phyloP scores from a whole-genome alignment of 1,140 invertebrate species.

The Cardiocondyla obscurior region DNA sequence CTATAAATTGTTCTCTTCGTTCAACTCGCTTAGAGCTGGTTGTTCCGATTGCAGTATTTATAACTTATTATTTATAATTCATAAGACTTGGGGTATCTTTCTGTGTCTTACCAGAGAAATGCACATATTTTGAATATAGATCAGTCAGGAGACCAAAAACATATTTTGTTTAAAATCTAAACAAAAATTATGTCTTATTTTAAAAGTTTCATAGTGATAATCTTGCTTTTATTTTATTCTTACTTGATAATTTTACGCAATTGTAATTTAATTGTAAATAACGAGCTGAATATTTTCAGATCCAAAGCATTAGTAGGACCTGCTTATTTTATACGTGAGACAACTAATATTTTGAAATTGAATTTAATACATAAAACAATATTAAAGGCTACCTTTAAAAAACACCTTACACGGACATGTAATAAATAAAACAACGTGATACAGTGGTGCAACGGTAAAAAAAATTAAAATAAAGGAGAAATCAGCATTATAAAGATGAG shows the following conservation, averaged over 20 bases:
- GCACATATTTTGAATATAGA: no score
- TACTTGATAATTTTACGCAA: not conserved
- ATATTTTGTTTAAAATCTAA: no score
- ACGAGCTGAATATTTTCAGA: constrained; percentile 5
- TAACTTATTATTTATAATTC: no score
- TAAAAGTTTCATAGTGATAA: not conserved
- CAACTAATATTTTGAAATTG: not conserved
- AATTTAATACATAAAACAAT: constrained; percentile 54
- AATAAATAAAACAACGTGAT: constrained; percentile 24
- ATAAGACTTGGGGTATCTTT: no score
- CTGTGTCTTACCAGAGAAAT: no score
- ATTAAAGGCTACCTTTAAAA: constrained; percentile 37
- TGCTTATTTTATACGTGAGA: not conserved
- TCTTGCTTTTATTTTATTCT: not conserved
- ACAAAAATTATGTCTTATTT: no score
- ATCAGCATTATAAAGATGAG: constrained; percentile 23
- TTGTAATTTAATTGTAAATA: not conserved
- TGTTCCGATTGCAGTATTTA: no score
- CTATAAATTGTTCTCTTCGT: no score
- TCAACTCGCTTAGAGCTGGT: no score
- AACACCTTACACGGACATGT: no score
- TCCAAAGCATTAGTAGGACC: not conserved
- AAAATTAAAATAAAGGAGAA: not conserved
- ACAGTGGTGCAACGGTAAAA: constrained; percentile 58
- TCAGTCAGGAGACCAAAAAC: no score